Percentiles rank a stretch among this genome's conserved stretches.
Evolutionary conservation across 2,797 vertebrate species (phyloP).

Genomic region (Meriones psammophilus): DNA sequence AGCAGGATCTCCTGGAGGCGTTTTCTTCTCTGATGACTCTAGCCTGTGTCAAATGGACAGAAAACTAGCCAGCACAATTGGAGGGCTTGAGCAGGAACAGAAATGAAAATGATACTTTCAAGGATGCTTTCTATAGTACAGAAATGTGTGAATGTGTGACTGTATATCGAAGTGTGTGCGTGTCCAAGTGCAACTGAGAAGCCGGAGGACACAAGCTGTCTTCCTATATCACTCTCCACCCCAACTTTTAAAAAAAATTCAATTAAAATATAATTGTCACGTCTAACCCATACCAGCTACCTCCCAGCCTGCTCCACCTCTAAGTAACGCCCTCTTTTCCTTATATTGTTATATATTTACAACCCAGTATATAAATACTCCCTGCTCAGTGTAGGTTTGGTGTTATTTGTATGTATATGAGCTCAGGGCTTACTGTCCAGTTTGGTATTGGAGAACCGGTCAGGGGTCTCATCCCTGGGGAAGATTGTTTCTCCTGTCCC

Average conservation of each 20-base stretch:
- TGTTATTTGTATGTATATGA: no score
- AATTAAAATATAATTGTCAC: neutral
- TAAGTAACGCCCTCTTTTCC: neutral
- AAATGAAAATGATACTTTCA: neutral
- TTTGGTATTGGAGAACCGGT: neutral
- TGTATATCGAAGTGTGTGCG: neutral
- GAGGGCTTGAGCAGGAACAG: no score
- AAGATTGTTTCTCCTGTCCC: neutral
- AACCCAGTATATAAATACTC: neutral
- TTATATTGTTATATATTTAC: neutral
- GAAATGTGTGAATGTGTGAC: neutral
- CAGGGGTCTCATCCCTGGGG: neutral
- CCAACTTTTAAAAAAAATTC: neutral
- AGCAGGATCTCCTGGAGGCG: neutral
- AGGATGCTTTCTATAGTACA: neutral
- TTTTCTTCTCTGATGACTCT: neutral
- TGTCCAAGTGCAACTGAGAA: neutral
- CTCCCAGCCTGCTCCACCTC: neutral
- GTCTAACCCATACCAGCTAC: neutral
- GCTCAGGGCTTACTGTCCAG: neutral
- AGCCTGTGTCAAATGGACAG: neutral
- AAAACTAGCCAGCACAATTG: neutral
- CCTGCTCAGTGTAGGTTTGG: neutral
- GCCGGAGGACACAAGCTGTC: neutral
- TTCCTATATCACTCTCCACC: neutral